phyloP scores from a whole-genome alignment of 2,113 vertebrate species.

The Lepisosteus oculatus region DNA sequence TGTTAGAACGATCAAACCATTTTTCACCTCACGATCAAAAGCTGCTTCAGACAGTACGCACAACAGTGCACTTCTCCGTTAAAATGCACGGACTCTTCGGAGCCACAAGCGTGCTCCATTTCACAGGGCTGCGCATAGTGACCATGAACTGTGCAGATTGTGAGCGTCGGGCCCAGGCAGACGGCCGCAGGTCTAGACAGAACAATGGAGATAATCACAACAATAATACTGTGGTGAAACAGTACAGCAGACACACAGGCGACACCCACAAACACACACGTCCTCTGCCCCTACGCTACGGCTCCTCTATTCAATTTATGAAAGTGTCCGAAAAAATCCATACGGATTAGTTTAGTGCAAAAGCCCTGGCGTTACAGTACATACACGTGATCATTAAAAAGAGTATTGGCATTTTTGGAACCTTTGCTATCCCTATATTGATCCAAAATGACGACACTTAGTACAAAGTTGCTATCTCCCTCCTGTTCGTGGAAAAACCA shows the following conservation, averaged over 20 bases:
- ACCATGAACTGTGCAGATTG: no score
- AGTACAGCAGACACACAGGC: background rate
- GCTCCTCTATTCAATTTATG: constrained; percentile 60
- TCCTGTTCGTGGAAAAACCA: constrained; percentile 24
- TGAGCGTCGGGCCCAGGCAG: no score
- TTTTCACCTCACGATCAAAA: no score
- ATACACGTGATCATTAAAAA: constrained; percentile 44
- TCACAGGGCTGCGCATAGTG: no score
- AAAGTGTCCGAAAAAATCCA: constrained; percentile 66
- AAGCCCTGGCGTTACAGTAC: constrained; percentile 46
- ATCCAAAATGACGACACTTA: constrained; percentile 41
- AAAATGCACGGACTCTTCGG: no score
- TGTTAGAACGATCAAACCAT: no score
- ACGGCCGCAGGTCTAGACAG: no score
- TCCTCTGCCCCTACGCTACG: constrained; percentile 5
- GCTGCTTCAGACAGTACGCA: no score
- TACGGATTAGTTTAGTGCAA: constrained; percentile 63
- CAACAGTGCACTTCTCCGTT: no score
- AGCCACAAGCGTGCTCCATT: no score
- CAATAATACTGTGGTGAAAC: background rate
- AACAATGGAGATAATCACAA: no score
- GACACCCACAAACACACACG: background rate
- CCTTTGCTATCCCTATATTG: constrained; percentile 56
- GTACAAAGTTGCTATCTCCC: no score
- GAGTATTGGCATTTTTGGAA: constrained; percentile 52